Evolutionary conservation across 2,797 vertebrate genomes (phyloP), one percentile per base, ranked within the genome.

Genomic region (Mormyrus hasselquistii): DNA sequence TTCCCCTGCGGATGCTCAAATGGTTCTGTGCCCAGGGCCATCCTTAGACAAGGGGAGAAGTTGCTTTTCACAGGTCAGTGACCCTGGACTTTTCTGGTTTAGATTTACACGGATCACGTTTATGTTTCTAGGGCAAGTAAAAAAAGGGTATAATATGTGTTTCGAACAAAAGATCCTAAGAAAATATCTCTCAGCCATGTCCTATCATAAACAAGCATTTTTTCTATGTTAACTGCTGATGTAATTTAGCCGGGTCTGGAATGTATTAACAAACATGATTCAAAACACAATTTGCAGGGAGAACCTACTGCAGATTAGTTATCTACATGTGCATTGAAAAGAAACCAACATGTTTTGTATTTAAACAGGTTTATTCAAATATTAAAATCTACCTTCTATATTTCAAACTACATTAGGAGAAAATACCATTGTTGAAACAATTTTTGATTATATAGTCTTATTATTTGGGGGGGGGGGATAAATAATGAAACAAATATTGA

Each of bases 41-140:
- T 87, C 86, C 55, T 41, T 62, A 87, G 86, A 94, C 92, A 92
- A 90, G 91, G 93, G 86, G 34, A 94, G 93, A 92, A 94, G 93
- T 91, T 92, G 90, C 90, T 87, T 52, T 84, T 84, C 82, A 84
- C 82, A 52, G 79, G 91, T 94, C 93, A 92, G 94, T 94, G 94
- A 93, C 93, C 91, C 90, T 92, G 90, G 90, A 22, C 41, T 29
- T 94, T 93, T 93, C 94, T 92, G 94, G 92, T 94, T 93, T 94
- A 94, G 90, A 92, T 92, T 94, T 94, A 94, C 93, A 95, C 94
- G 92, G 92, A 92, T 91, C 90, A 92, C 91, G 89, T 90, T 69
- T 53, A 91, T 93, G 92, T 57, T 55, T 86, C 29, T 55, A 22
- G 47, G 82, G 47, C 0, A 0, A 84, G 44, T 50, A 29, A 38